Base-by-base conservation (phyloP, 1,140 invertebrate species). In the Diabrotica undecimpunctata region DNA sequence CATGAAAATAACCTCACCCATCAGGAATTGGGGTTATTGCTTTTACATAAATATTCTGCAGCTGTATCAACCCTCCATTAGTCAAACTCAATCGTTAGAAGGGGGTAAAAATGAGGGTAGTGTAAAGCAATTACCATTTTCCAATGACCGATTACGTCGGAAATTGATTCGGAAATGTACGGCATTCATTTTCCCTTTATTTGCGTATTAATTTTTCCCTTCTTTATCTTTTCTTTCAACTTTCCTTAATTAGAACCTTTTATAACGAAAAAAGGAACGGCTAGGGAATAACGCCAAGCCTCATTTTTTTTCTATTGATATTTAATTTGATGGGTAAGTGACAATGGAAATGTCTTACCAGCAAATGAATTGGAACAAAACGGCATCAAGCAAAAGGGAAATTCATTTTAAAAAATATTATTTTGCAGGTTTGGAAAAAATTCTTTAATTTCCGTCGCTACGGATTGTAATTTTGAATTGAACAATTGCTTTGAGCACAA, bases 131-230 rank as follows among this genome's bases (percentile, higher is more conserved):
- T 46, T 46, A 46, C 41, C 41, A 46, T 3, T n/a, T 46, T 6
- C 41, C 41, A 46, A 46, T 46, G 41, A 46, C 41, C 41, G n/a
- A 46, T n/a, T 46, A n/a, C n/a, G 41, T 46, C n/a, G 41, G 41
- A 46, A 46, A 46, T 46, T 46, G 41, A 46, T 46, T 46, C 41
- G 41, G 41, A 46, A 46, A 10, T 46, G 41, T 46, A 46, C 41
- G 41, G 41, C 8, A 46, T 46, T 46, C 41, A 46, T 46, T 46
- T 46, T 2, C 41, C 41, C 41, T 46, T 46, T 46, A 46, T 46
- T 46, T 46, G 41, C 41, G 41, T 46, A 46, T 46, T 46, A 46
- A 46, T 46, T 46, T 46, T 46, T 46, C 41, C 41, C 41, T 46
- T 46, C 41, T 46, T n/a, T 6, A 10, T 46, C 41, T 46, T 46